Percentiles rank a stretch among this genome's conserved stretches.
Evolutionary conservation across 2,113 vertebrate genomes (phyloP).

Genomic region (Thymallus thymallus): DNA sequence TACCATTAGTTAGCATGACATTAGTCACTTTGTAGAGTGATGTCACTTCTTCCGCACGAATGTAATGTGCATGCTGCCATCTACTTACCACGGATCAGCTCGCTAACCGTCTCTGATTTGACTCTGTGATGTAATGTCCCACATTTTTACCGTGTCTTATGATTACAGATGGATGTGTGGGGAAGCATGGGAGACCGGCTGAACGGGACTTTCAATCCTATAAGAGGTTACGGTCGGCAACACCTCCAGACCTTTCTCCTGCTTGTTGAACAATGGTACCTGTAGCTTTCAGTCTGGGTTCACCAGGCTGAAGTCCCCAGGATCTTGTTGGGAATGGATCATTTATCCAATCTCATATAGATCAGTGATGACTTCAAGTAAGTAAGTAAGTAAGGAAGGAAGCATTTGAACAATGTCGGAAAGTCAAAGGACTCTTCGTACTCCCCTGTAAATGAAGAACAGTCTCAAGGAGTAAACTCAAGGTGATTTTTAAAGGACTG

Average conservation of each 20-base stretch:
- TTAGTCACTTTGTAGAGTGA: background rate
- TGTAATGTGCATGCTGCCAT: too few species aligned
- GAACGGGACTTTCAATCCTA: conserved; percentile 39
- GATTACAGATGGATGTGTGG: conserved; percentile 58
- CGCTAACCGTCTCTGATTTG: background rate
- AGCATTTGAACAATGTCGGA: background rate
- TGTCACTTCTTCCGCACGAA: too few species aligned
- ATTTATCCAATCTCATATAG: background rate
- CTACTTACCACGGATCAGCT: too few species aligned
- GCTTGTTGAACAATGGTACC: conserved; percentile 13
- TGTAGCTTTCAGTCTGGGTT: too few species aligned
- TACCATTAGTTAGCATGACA: background rate
- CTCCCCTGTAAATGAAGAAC: background rate
- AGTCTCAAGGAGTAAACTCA: background rate
- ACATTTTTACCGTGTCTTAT: background rate
- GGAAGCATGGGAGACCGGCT: conserved; percentile 56
- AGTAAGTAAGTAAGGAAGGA: background rate
- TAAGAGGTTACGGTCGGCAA: conserved; percentile 59
- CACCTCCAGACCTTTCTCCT: background rate
- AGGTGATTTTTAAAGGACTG: background rate
- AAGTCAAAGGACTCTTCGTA: too few species aligned
- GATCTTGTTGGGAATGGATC: background rate
- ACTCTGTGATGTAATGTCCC: background rate
- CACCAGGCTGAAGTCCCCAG: too few species aligned
- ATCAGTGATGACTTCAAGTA: background rate